A percentile compares a stretch with the other conserved stretches of the same genome.
Evolutionary conservation across 1,140 invertebrate species (phyloP).

Genomic region (Musca vetustissima): DNA sequence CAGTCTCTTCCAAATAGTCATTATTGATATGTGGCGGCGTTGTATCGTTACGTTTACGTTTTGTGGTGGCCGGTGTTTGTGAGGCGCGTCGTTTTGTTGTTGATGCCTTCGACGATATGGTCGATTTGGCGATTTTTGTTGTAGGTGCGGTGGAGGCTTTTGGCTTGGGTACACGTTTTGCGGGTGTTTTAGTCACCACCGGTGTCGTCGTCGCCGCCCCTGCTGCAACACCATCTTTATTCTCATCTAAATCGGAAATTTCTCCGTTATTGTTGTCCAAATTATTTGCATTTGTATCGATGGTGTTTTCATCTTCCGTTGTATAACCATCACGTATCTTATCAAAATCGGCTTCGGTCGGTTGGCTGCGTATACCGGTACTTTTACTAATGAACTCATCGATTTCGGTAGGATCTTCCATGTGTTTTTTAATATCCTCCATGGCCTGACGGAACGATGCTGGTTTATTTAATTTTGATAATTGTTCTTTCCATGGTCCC

Average conservation of each 20-base stretch:
- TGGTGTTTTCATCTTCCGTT: slow-evolving; percentile 52
- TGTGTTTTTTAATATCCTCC: slow-evolving; percentile 82
- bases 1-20: slow-evolving; percentile 1
- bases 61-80: slow-evolving; percentile 21
- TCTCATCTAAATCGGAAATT: slow-evolving; percentile 29
- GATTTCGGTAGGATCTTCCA: slow-evolving; percentile 67
- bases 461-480: slow-evolving; percentile 77
- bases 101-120: slow-evolving; percentile 38
- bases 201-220: background rate
- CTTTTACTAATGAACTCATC: slow-evolving; percentile 55
- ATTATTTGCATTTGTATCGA: slow-evolving; percentile 49
- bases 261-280: slow-evolving; percentile 32
- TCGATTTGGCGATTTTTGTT: slow-evolving; percentile 42
- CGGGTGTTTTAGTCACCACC: slow-evolving; percentile 21
- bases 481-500: slow-evolving; percentile 75
- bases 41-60: slow-evolving; percentile 29
- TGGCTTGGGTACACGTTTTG: slow-evolving; percentile 27
- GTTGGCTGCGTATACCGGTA: slow-evolving; percentile 42
- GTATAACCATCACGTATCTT: slow-evolving; percentile 63
- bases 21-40: slow-evolving; percentile 1
- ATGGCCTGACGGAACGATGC: slow-evolving; percentile 82
- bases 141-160: slow-evolving; percentile 22
- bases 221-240: slow-evolving; percentile 9
- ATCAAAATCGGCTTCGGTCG: slow-evolving; percentile 67
- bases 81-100: slow-evolving; percentile 45